phyloP scores from a whole-genome alignment of 2,888 invertebrate species.

The Congeria kusceri region DNA sequence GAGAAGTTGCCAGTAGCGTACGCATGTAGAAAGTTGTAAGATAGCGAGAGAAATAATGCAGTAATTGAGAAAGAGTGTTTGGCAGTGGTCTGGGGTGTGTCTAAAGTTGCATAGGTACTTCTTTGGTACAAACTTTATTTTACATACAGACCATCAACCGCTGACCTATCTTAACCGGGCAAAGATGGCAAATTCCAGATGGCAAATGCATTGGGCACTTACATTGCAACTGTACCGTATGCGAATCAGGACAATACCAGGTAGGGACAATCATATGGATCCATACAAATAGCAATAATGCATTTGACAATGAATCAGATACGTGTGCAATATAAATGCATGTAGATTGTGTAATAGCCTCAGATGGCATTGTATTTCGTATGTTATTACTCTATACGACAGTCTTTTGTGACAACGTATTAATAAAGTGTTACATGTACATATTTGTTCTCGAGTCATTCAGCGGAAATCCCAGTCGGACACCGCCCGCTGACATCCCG shows the following conservation, averaged over 20 bases:
- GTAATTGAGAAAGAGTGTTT: slow-evolving; percentile 3
- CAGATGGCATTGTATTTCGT: too few species aligned
- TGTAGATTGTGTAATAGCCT: too few species aligned
- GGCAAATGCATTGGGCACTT: slow-evolving; percentile 49
- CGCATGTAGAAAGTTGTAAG: slow-evolving; percentile 16
- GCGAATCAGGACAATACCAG: slow-evolving; percentile 19
- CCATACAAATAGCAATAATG: too few species aligned
- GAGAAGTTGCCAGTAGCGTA: slow-evolving; percentile 20
- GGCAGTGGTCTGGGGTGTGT: slow-evolving; percentile 10
- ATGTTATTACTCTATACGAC: too few species aligned
- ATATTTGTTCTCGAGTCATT: too few species aligned
- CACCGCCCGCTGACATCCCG: too few species aligned
- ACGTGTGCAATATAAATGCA: too few species aligned
- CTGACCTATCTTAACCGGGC: slow-evolving; percentile 38
- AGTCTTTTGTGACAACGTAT: too few species aligned
- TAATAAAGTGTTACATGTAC: too few species aligned
- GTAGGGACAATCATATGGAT: neutral
- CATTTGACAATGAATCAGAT: too few species aligned
- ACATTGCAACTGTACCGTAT: slow-evolving; percentile 36
- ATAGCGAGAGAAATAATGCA: neutral
- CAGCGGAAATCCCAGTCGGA: too few species aligned
- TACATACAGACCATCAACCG: slow-evolving; percentile 67
- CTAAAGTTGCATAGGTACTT: slow-evolving; percentile 13
- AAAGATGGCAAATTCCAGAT: slow-evolving; percentile 26
- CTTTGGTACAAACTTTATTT: slow-evolving; percentile 43